Percentiles rank a stretch among this genome's conserved stretches.
phyloP scores from a whole-genome alignment of 2,797 vertebrate species.

The Etheostoma nigrum region DNA sequence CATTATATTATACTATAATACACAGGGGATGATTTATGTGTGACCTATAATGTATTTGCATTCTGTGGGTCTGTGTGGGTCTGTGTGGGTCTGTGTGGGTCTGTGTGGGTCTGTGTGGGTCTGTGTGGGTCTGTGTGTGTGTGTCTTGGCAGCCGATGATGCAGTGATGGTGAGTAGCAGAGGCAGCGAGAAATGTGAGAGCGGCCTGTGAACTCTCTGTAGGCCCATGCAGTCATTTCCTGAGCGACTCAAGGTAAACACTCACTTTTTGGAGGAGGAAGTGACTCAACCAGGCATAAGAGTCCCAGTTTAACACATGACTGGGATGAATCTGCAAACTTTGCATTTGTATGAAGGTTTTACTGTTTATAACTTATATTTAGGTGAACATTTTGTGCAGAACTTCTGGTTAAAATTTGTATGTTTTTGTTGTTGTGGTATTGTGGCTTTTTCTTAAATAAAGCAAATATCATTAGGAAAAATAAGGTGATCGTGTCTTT shows the following conservation, averaged over 20 bases:
- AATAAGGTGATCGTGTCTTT: not conserved
- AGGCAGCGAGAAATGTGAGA: constrained; percentile 77
- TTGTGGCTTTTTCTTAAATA: not conserved
- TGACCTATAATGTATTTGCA: constrained; percentile 48
- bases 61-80: constrained; percentile 18
- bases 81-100: constrained; percentile 31
- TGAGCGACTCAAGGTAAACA: constrained; percentile 84
- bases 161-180: constrained; percentile 48
- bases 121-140: constrained; percentile 45
- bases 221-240: constrained; percentile 84
- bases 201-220: constrained; percentile 76
- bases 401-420: not conserved
- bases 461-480: not conserved
- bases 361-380: not conserved
- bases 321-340: not conserved
- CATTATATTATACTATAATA: constrained; percentile 47
- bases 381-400: not conserved
- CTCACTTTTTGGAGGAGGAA: constrained; percentile 80
- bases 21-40: constrained; percentile 15
- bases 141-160: constrained; percentile 62
- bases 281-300: constrained; percentile 71
- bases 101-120: constrained; percentile 32
- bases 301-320: constrained; percentile 10
- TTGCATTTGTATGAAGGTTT: no score
- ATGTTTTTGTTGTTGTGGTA: not conserved